Percentiles rank a stretch among this genome's conserved stretches.
Conservation (phyloP, 1,140 invertebrate species). For the Phocides pigmalion region DNA sequence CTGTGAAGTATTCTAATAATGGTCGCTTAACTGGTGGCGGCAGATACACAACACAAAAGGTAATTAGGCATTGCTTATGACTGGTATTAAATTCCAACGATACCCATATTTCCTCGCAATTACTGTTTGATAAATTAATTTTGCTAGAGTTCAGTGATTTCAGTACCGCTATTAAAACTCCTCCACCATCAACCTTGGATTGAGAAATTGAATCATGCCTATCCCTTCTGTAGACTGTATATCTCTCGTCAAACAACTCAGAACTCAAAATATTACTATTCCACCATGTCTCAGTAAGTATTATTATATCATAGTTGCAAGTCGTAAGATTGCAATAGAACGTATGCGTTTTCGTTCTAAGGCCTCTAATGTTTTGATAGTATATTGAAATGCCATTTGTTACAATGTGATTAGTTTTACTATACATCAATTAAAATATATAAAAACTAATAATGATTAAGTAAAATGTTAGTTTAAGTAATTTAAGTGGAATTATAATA, state of each 20-base stretch:
- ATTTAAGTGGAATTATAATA: too few species aligned
- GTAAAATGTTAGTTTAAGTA: too few species aligned
- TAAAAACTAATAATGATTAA: too few species aligned
- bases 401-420: too few species aligned
- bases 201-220: neutral
- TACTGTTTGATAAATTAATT: constrained; percentile 28
- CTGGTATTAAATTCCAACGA: constrained; percentile 1
- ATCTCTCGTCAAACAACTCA: constrained; percentile 39
- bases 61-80: constrained; percentile 12
- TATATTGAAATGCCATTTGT: too few species aligned
- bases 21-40: constrained; percentile 37
- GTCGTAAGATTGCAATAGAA: constrained; percentile 23
- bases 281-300: constrained; percentile 36
- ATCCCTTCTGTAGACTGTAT: constrained; percentile 37
- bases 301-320: constrained; percentile 35
- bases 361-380: too few species aligned
- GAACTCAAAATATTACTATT: constrained; percentile 20
- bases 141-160: constrained; percentile 26
- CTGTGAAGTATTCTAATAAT: constrained; percentile 26
- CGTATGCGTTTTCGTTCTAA: constrained; percentile 38
- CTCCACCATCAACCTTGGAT: constrained; percentile 29
- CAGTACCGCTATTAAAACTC: constrained; percentile 39
- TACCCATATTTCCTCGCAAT: constrained; percentile 41
- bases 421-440: too few species aligned
- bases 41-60: constrained; percentile 39